Evolutionary conservation across 1,140 invertebrate genomes (phyloP), one percentile per base, ranked within the genome.

Genomic region (Cydia pomonella): DNA sequence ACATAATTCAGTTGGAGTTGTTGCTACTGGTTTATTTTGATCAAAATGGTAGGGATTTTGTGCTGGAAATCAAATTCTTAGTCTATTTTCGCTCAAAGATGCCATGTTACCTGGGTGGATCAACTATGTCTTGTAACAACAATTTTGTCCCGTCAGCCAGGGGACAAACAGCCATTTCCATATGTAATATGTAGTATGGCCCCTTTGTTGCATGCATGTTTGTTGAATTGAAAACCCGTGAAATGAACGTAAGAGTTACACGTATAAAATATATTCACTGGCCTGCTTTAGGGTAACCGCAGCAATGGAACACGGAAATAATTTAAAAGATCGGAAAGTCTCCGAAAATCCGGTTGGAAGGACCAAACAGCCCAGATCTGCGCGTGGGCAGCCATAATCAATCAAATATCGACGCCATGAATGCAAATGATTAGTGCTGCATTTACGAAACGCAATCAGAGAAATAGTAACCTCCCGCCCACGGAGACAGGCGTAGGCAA

Each of bases 1-100:
- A 79, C 80, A 84, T 84, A 80, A 78, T 77, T 77, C 47, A 74
- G 75, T 69, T 66, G 27, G 29, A 38, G 50, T 3, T 29, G 63
- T 13, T 29, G 63, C 64, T 69, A 33, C 27, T 69, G 64, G 64
- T 69, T 69, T 69, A 69, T 69, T 69, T 69, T 69, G 64, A 69
- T 69, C 27, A 69, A 69, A 69, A 64, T 29, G n/a, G 18, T 59
- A 4, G 18, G n/a, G 18, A 53, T n/a, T 53, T 53, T 53, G n/a
- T 53, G 50, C 50, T 53, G 50, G 53, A 23, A 23, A 59, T 59
- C 53, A 59, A 18, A 53, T 53, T 18, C 50, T 7, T 53, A 18
- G n/a, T 7, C n/a, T n/a, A 53, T 53, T 53, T 53, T 18, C 0
- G 12, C 53, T 59, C 53, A 10, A 59, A 23, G 18, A 59, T 23